Conservation (phyloP, 2,797 vertebrate genomes). For the Fringilla coelebs region DNA sequence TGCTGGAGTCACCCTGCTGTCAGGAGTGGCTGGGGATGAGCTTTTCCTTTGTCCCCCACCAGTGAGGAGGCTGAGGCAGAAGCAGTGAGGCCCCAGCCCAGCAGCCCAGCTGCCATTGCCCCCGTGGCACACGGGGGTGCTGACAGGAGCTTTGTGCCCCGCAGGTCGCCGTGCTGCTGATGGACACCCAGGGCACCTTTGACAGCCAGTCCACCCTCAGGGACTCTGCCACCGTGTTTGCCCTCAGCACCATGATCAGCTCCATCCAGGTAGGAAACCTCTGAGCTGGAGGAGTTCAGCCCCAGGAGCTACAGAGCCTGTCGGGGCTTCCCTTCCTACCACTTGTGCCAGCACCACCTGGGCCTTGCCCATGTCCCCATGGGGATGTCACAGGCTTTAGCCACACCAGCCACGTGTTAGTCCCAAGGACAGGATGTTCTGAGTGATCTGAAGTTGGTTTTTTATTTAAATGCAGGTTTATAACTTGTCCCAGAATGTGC, state of each 20-base stretch:
- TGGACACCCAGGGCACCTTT: conserved; percentile 99
- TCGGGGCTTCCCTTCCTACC: not conserved
- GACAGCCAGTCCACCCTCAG: conserved; percentile 97
- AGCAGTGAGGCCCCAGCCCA: not conserved
- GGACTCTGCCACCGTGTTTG: conserved; percentile 97
- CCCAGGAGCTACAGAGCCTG: not conserved
- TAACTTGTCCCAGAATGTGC: conserved; percentile 98
- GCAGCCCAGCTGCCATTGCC: not conserved
- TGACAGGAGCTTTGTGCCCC: not conserved
- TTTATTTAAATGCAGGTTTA: conserved; percentile 84
- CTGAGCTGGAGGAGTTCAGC: not conserved
- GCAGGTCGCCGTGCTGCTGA: conserved; percentile 93
- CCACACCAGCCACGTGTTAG: fast-evolving
- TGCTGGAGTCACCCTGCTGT: not conserved
- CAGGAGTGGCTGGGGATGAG: not conserved
- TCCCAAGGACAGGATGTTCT: not conserved
- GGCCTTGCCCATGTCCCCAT: not conserved
- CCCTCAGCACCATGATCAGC: conserved; percentile 99
- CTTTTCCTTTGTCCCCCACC: not conserved
- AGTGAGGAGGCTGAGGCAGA: fast-evolving
- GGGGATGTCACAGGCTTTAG: not conserved
- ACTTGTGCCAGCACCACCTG: not conserved
- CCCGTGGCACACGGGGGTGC: not conserved
- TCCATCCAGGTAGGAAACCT: conserved; percentile 90
- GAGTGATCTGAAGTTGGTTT: not conserved